Percentiles rank a stretch among this genome's conserved stretches.
Evolutionary conservation across 2,888 invertebrate species (phyloP).

Genomic region (Caenorhabditis macrosperma): DNA sequence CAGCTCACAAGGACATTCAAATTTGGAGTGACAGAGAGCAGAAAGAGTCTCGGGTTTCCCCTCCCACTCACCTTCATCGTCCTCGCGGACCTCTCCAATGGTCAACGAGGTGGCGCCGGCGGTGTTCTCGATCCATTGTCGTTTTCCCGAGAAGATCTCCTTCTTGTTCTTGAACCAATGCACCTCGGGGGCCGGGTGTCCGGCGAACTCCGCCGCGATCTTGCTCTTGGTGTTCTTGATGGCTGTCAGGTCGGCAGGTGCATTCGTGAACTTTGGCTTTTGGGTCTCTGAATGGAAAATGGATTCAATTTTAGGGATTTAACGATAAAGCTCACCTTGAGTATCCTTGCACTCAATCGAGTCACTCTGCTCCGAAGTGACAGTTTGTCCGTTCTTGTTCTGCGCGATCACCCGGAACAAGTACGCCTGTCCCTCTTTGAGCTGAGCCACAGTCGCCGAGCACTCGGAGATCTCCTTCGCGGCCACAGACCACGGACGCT

Average conservation of each 20-base stretch:
- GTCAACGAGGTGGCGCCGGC: slow-evolving; percentile 59
- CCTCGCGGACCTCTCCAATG: slow-evolving; percentile 73
- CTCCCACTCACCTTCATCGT: slow-evolving; percentile 71
- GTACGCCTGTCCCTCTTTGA: slow-evolving; percentile 94
- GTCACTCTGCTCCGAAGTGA: slow-evolving; percentile 79
- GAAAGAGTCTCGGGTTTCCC: slow-evolving; percentile 42
- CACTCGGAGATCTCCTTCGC: slow-evolving; percentile 52
- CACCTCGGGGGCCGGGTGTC: slow-evolving; percentile 87
- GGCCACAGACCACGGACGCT: slow-evolving; percentile 61
- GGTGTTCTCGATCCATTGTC: slow-evolving; percentile 71
- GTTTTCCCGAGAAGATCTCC: slow-evolving; percentile 73
- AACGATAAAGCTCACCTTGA: slow-evolving; percentile 63
- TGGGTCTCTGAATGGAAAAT: slow-evolving; percentile 47
- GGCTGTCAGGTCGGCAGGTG: slow-evolving; percentile 83
- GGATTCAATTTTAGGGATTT: not conserved
- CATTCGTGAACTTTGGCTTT: slow-evolving; percentile 61
- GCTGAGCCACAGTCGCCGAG: slow-evolving; percentile 72
- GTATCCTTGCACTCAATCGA: slow-evolving; percentile 61
- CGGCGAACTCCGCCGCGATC: slow-evolving; percentile 87
- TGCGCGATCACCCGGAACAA: slow-evolving; percentile 95
- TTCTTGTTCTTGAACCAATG: slow-evolving; percentile 84
- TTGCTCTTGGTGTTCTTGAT: slow-evolving; percentile 86
- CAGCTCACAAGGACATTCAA: slow-evolving; percentile 42
- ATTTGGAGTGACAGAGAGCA: slow-evolving; percentile 24
- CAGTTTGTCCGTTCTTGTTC: slow-evolving; percentile 84